Evolutionary conservation across 2,888 invertebrate genomes (phyloP).

Genomic region (Tanypteryx hageni): DNA sequence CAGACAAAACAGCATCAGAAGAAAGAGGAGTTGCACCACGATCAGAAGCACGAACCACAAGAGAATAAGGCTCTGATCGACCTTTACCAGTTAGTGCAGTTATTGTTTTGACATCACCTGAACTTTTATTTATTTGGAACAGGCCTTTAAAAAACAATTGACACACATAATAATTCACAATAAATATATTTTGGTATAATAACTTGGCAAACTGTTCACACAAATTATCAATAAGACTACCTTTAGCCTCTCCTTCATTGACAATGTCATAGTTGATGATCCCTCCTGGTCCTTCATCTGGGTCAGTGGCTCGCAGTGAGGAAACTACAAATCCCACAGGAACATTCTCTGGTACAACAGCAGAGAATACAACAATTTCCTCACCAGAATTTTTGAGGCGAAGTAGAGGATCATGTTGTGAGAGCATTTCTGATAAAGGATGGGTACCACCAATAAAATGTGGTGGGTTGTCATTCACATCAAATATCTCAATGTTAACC

Average conservation of each 20-base stretch:
- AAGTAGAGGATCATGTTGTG: slow-evolving; percentile 47
- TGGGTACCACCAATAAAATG: slow-evolving; percentile 75
- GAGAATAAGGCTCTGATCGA: slow-evolving; percentile 83
- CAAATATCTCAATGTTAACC: slow-evolving; percentile 83
- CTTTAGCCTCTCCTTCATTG: slow-evolving; percentile 85
- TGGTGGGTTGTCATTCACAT: slow-evolving; percentile 89
- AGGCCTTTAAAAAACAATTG: slow-evolving; percentile 76
- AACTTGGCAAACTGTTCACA: neutral
- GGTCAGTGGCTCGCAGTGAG: slow-evolving; percentile 84
- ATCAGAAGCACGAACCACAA: slow-evolving; percentile 84
- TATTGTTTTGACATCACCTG: slow-evolving; percentile 83
- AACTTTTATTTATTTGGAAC: slow-evolving; percentile 81
- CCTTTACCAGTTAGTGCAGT: slow-evolving; percentile 85
- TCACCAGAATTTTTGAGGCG: slow-evolving; percentile 65
- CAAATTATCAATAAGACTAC: slow-evolving; percentile 73
- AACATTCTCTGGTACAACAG: slow-evolving; percentile 88
- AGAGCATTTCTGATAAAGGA: slow-evolving; percentile 25
- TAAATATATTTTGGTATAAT: neutral
- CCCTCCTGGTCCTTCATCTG: slow-evolving; percentile 86
- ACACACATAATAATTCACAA: neutral
- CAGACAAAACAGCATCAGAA: slow-evolving; percentile 80
- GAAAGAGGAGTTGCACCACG: slow-evolving; percentile 79
- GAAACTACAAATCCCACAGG: slow-evolving; percentile 81
- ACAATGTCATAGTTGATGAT: slow-evolving; percentile 84
- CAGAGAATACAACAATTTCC: slow-evolving; percentile 77